A percentile compares a stretch with the other conserved stretches of the same genome.
These are phyloP conservation scores for Allolobophora icterica DNA, from an alignment of 2,888 invertebrate species.

Conservation along the genomic window DNA sequence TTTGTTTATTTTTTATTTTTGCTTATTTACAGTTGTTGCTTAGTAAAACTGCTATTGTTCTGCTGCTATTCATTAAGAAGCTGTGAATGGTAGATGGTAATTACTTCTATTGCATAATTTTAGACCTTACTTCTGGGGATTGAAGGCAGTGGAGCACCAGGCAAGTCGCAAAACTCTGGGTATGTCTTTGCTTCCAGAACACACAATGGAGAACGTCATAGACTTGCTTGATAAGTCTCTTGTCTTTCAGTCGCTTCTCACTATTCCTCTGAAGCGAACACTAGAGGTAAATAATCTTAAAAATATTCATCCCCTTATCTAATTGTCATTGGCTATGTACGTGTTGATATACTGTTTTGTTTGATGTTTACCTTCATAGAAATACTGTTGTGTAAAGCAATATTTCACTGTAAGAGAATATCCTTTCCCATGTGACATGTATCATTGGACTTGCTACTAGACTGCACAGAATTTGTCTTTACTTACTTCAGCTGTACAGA, in stretches of 20 bases:
- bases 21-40: too few relatives aligned
- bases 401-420: too few relatives aligned
- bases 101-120: not conserved
- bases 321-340: not conserved
- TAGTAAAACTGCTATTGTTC: too few relatives aligned
- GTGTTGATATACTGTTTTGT: too few relatives aligned
- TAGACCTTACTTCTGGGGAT: constrained; percentile 84
- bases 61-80: too few relatives aligned
- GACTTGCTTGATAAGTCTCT: constrained; percentile 75
- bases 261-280: constrained; percentile 75
- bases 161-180: constrained; percentile 66
- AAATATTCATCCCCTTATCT: not conserved
- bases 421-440: not conserved
- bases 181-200: constrained; percentile 75
- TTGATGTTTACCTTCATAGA: too few relatives aligned
- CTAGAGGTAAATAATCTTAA: constrained; percentile 62
- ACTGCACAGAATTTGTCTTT: too few relatives aligned
- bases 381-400: too few relatives aligned
- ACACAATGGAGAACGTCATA: constrained; percentile 76
- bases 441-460: not conserved
- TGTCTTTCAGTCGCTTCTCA: constrained; percentile 74
- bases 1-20: too few relatives aligned
- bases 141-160: constrained; percentile 79
- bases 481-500: too few relatives aligned
- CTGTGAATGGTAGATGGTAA: not conserved